phyloP scores from a whole-genome alignment of 1,140 invertebrate genomes.

The Apis mellifera region DNA sequence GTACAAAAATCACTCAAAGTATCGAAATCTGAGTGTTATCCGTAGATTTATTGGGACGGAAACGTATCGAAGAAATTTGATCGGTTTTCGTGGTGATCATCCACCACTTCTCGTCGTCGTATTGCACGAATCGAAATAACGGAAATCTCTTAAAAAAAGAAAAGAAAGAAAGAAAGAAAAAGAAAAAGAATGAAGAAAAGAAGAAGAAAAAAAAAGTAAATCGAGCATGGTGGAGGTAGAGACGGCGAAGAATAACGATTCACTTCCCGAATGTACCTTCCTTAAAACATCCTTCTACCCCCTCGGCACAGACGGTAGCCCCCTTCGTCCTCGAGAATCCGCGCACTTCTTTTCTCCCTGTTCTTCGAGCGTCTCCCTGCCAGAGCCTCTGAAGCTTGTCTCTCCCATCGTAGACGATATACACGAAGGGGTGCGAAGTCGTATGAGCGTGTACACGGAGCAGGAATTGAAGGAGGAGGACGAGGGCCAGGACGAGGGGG shows the following conservation, averaged over 20 bases:
- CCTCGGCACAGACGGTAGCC: constrained; percentile 51
- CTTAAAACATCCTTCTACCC: constrained; percentile 69
- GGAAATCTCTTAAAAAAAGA: background rate
- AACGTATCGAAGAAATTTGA: background rate
- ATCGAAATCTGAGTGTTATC: background rate
- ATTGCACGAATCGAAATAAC: no score
- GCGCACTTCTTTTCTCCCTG: constrained; percentile 52
- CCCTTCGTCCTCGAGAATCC: constrained; percentile 66
- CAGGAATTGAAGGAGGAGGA: constrained; percentile 63
- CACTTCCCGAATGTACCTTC: constrained; percentile 55
- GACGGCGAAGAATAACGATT: constrained; percentile 54
- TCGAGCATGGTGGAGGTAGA: constrained; percentile 9
- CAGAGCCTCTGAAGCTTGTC: constrained; percentile 54
- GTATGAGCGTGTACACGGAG: constrained; percentile 65
- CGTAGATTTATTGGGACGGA: background rate
- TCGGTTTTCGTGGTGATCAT: no score
- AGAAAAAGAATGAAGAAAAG: no score
- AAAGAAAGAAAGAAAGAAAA: background rate
- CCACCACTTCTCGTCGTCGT: no score
- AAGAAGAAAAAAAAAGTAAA: background rate
- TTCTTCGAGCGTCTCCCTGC: constrained; percentile 44
- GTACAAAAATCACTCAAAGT: no score
- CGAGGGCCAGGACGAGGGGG: constrained; percentile 63
- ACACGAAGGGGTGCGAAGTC: constrained; percentile 70
- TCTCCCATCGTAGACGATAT: constrained; percentile 53